Percentiles rank a stretch among this genome's conserved stretches.
These are phyloP conservation scores for Tupaia tana DNA, from an alignment of 2,113 vertebrate species.

Conservation along the genomic window DNA sequence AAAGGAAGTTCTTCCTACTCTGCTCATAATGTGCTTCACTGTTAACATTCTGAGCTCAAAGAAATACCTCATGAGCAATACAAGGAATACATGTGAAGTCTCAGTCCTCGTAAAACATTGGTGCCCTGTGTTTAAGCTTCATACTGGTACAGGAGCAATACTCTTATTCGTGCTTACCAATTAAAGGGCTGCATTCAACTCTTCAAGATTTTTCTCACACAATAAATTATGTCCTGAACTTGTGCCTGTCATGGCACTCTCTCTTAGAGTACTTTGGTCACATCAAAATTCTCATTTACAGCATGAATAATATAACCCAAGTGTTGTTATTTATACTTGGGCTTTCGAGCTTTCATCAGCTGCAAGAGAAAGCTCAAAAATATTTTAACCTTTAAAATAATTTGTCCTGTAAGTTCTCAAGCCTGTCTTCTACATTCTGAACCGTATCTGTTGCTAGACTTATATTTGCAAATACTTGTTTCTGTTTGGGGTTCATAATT, in stretches of 20 bases:
- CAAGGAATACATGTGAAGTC: not conserved
- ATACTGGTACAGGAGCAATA: not conserved
- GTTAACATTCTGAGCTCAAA: not conserved
- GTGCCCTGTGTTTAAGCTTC: not conserved
- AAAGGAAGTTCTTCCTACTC: not conserved
- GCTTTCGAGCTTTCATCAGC: not conserved
- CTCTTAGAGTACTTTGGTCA: not conserved
- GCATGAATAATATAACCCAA: not conserved
- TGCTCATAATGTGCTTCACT: not conserved
- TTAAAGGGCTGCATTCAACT: not conserved
- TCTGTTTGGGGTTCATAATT: not conserved
- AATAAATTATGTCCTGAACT: not conserved
- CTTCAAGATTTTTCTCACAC: slow-evolving; percentile 8
- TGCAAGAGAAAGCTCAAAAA: not conserved
- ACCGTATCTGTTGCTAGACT: not conserved
- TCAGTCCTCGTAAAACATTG: not conserved
- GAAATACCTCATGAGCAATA: not conserved
- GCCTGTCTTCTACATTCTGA: not conserved
- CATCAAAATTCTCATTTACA: not conserved
- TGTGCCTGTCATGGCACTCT: not conserved
- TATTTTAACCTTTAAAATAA: not conserved
- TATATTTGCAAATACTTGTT: slow-evolving; percentile 26
- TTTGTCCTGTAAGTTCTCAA: not conserved
- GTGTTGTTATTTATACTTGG: not conserved
- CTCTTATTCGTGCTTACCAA: not conserved